Evolutionary conservation across 2,888 invertebrate species (phyloP).

Genomic region (Drosophila gaucha): DNA sequence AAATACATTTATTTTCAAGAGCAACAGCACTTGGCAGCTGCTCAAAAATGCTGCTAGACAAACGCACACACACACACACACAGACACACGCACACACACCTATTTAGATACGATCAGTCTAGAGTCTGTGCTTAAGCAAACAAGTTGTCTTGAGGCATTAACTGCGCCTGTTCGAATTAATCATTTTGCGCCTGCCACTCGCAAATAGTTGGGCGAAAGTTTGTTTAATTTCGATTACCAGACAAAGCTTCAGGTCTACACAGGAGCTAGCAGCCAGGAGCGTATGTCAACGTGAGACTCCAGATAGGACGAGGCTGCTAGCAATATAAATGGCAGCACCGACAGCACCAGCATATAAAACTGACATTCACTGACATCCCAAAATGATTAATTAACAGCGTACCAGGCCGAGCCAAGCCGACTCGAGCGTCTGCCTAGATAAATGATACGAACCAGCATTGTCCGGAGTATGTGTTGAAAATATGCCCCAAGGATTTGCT

Average conservation of each 20-base stretch:
- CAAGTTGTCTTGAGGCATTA: conserved; percentile 44
- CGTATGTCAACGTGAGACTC: conserved; percentile 48
- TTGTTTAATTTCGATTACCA: conserved; percentile 75
- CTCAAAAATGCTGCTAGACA: conserved; percentile 23
- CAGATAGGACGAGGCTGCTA: conserved; percentile 5
- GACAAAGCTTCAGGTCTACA: conserved; percentile 2
- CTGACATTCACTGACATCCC: conserved; percentile 74
- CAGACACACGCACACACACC: conserved; percentile 4
- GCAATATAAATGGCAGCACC: conserved; percentile 72
- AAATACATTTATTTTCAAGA: background rate
- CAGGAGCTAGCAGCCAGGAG: conserved; percentile 11
- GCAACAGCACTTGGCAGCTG: conserved; percentile 37
- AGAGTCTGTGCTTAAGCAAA: conserved; percentile 38
- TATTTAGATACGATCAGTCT: conserved; percentile 47
- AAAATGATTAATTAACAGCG: conserved; percentile 71
- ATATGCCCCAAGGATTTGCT: conserved; percentile 50
- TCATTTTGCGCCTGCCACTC: conserved; percentile 38
- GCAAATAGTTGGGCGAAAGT: conserved; percentile 68
- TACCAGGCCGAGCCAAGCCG: conserved; percentile 2
- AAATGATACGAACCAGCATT: conserved; percentile 45
- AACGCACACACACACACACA: background rate
- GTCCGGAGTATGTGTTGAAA: conserved; percentile 24
- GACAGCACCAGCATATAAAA: conserved; percentile 80
- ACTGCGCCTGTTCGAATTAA: conserved; percentile 43
- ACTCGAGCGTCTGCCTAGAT: conserved; percentile 40